phyloP scores from a whole-genome alignment of 2,113 vertebrate species.

The Eptesicus fuscus region DNA sequence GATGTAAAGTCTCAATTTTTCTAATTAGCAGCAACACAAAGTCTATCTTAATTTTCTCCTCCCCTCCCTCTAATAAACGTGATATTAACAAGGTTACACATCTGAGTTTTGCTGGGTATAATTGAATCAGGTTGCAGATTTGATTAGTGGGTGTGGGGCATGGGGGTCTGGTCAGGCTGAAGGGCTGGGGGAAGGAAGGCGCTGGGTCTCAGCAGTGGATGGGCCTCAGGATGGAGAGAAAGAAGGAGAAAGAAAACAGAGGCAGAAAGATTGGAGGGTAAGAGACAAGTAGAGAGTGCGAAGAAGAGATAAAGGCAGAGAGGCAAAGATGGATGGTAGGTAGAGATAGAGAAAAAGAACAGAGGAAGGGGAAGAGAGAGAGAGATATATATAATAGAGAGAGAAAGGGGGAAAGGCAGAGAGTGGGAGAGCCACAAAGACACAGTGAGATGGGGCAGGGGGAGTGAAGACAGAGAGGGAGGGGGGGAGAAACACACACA shows the following conservation, averaged over 20 bases:
- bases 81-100: conserved; percentile 88
- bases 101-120: conserved; percentile 81
- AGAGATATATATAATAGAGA: background rate
- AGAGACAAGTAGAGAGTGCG: background rate
- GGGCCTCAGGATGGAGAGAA: background rate
- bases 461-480: background rate
- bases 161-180: conserved; percentile 67
- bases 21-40: conserved; percentile 88
- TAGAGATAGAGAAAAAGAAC: background rate
- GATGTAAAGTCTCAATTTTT: conserved; percentile 90
- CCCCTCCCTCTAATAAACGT: conserved; percentile 86
- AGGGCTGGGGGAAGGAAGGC: conserved; percentile 6
- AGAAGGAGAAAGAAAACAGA: background rate
- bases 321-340: background rate
- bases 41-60: conserved; percentile 89
- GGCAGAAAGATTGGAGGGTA: background rate
- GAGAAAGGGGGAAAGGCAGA: background rate
- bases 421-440: background rate
- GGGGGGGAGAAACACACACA: background rate
- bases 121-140: conserved; percentile 82
- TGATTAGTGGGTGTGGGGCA: conserved; percentile 80
- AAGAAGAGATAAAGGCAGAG: background rate
- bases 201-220: background rate
- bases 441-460: background rate
- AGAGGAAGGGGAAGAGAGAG: background rate